These are phyloP conservation scores for Parapristionchus giblindavisi DNA, from an alignment of 2,888 invertebrate genomes.

Conservation along the genomic window DNA sequence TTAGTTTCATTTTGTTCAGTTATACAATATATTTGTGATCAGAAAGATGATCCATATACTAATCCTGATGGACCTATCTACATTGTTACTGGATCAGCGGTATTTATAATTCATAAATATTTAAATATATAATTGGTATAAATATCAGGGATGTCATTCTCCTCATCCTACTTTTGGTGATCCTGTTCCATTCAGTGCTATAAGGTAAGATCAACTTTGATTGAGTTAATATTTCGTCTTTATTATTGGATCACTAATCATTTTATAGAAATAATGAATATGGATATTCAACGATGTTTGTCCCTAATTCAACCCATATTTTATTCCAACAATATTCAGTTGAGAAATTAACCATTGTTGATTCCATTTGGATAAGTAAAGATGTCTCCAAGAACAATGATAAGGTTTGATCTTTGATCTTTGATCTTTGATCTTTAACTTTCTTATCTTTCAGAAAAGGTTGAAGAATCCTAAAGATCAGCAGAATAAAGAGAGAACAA, in stretches of 20 bases:
- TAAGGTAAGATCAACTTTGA: no score
- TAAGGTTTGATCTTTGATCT: no score
- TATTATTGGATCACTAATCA: constrained; percentile 80
- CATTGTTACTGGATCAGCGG: constrained; percentile 85
- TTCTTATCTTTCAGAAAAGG: no score
- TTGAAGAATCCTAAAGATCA: no score
- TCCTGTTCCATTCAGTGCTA: constrained; percentile 50
- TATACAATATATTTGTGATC: constrained; percentile 46
- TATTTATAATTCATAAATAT: constrained; percentile 44
- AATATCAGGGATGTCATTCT: constrained; percentile 49
- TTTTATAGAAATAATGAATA: constrained; percentile 77
- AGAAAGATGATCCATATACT: constrained; percentile 76
- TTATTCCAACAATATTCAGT: constrained; percentile 85
- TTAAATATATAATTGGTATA: constrained; percentile 35
- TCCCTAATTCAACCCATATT: constrained; percentile 82
- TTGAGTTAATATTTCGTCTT: no score
- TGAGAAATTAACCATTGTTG: constrained; percentile 9
- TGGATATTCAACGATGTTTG: constrained; percentile 85
- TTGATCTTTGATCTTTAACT: no score
- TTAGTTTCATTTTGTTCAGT: neutral
- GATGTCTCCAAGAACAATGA: no score
- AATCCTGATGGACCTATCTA: constrained; percentile 88
- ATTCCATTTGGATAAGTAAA: constrained; percentile 20
- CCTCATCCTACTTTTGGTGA: constrained; percentile 50
- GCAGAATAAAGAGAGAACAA: no score